Evolutionary conservation across 2,113 vertebrate genomes (phyloP), one percentile per base, ranked within the genome.

Genomic region (Aptenodytes forsteri): DNA sequence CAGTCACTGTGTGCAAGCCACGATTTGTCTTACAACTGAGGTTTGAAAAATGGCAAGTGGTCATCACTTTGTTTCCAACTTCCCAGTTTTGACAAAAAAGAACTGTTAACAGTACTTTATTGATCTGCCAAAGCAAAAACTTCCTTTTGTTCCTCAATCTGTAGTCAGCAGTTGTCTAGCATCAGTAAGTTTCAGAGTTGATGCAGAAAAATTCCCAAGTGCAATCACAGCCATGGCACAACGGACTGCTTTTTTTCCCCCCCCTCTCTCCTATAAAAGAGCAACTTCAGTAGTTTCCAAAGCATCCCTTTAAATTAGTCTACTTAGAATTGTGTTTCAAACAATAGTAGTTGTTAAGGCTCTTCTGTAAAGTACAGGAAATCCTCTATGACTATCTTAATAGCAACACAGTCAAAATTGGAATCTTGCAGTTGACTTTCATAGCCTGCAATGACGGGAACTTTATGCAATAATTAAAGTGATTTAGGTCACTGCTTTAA

Each of bases 321-420:
- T 70, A 30, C 82, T 80, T 83, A 42, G 1, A 80, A 11, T 55
- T 76, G 79, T 10, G 65, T 81, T 61, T 89, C 81, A 32, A 87
- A 40, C 52, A 81, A 77, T 26, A 30, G 27, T 10, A 84, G 46
- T 54, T 76, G 65, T 78, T 86, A 82, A 87, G 67, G 19, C 25
- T 87, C 47, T 94, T 36, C 56, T 83, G 30, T 83, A 7, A 82
- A 93, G 93, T 65, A 77, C 58, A 40, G 96, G 92, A 96, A 95
- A 96, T 95, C 89, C 96, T 92, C 69, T 89, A 70, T 58, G 61
- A 52, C n/a, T 58, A 0, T 32, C 27, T 32, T 61, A 93, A 70
- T 34, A 83, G 55, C 34, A 87, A 20, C 40, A 56, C 9, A 9
- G 38, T 44, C 83, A 88, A 86, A 96, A 83, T 23, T 50, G 72